phyloP scores from a whole-genome alignment of 2,888 invertebrate genomes.

The Agrotis ipsilon region DNA sequence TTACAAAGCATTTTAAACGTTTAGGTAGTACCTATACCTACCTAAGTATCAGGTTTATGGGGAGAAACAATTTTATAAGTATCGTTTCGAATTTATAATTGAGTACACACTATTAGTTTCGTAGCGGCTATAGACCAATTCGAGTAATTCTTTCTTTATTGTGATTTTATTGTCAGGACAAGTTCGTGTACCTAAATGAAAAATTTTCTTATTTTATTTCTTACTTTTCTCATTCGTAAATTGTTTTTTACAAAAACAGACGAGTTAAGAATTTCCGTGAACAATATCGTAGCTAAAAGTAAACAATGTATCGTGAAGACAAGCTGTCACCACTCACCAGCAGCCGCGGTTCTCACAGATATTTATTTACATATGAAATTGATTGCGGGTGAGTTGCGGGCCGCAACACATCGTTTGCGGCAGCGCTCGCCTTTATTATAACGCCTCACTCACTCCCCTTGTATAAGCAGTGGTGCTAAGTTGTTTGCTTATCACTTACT shows the following conservation, averaged over 20 bases:
- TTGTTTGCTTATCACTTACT: constrained; percentile 72
- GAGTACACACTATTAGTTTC: background rate
- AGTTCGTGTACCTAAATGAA: too few relatives aligned
- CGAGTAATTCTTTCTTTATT: too few relatives aligned
- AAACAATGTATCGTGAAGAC: constrained; percentile 51
- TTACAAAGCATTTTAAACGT: too few relatives aligned
- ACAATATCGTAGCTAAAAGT: constrained; percentile 42
- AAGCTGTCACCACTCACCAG: constrained; percentile 71
- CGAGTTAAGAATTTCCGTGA: constrained; percentile 59
- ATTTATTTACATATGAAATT: constrained; percentile 84
- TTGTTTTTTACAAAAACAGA: constrained; percentile 32
- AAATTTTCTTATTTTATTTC: too few relatives aligned
- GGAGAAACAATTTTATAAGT: background rate
- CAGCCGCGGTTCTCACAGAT: constrained; percentile 79
- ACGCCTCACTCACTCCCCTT: constrained; percentile 46
- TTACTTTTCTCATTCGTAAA: too few relatives aligned
- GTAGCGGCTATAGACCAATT: too few relatives aligned
- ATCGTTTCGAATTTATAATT: background rate
- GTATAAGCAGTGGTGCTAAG: constrained; percentile 23
- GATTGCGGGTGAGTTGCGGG: constrained; percentile 72
- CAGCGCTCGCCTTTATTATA: constrained; percentile 47
- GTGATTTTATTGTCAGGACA: too few relatives aligned
- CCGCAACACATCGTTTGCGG: constrained; percentile 54
- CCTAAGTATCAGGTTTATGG: background rate
- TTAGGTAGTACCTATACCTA: background rate